Base-by-base conservation (phyloP, 2,888 invertebrate species). In the Pterobdella sp. region DNA sequence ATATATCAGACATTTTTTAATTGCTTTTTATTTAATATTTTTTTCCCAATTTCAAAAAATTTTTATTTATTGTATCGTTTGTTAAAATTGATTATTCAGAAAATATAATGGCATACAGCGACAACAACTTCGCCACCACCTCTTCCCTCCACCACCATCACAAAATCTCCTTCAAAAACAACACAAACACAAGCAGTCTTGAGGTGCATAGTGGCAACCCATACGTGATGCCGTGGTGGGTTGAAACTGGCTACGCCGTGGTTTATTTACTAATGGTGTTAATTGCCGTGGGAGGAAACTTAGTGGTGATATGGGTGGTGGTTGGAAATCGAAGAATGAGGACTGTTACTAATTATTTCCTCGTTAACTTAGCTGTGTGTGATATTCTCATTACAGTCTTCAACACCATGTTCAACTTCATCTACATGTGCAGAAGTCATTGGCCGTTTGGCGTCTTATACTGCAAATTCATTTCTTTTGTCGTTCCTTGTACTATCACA, bases 241-340 rank as follows among this genome's bases (percentile, higher is more conserved):
- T 81, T 71, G 93, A 94, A 85, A 86, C 92, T 78, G 85, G 93
- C 34, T 95, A 94, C 92, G 91, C 90, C 77, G 87, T 90, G 70
- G 85, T 93, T 64, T 95, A 37, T 34, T 89, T 90, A 0, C 88
- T 89, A n/a, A 94, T 95, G 91, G 92, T 95, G 78, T 87, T 92
- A 76, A 92, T 94, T 77, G 93, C 94, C 66, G 92, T 94, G 68
- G 91, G 93, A 60, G 97, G 97, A 22, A 97, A 97, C 85, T 86
- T 94, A 76, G 94, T 96, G 81, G 97, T 97, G 79, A 93, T 97
- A 80, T 97, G 95, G 94, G 95, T 97, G 81, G 95, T 97, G 14
- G 86, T 96, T 77, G 91, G 93, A 14, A 93, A 97, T 85, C 94
- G 94, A 82, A 87, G 94, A 76, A 97, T 97, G 94, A 88, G 95